These are phyloP conservation scores for Polylopha cassiicola DNA, from an alignment of 2,888 invertebrate species.

Conservation along the genomic window DNA sequence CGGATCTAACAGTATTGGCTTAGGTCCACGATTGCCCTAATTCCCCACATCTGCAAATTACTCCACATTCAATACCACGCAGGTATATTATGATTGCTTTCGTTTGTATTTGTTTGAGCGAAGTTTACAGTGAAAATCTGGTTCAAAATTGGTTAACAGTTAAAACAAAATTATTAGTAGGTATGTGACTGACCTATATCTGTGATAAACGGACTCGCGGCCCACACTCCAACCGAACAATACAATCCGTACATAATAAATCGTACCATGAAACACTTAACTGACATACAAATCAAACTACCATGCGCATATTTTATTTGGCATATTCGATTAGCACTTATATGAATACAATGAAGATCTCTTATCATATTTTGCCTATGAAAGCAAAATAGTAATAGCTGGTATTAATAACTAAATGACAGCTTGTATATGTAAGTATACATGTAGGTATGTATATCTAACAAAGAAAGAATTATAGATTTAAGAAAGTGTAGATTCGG, in stretches of 20 bases:
- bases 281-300: slow-evolving; percentile 38
- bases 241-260: slow-evolving; percentile 41
- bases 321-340: slow-evolving; percentile 47
- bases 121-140: slow-evolving; percentile 2
- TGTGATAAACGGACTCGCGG: slow-evolving; percentile 22
- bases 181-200: slow-evolving; percentile 30
- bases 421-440: too few species aligned
- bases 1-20: slow-evolving; percentile 53
- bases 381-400: slow-evolving; percentile 27
- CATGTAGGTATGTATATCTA: too few species aligned
- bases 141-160: too few species aligned
- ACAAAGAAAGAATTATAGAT: too few species aligned
- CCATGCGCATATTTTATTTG: slow-evolving; percentile 39
- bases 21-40: slow-evolving; percentile 58
- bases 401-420: too few species aligned
- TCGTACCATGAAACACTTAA: slow-evolving; percentile 37
- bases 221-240: slow-evolving; percentile 54
- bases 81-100: slow-evolving; percentile 47
- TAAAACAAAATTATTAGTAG: slow-evolving; percentile 2
- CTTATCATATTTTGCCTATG: slow-evolving; percentile 38
- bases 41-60: slow-evolving; percentile 64
- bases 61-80: slow-evolving; percentile 47
- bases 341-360: slow-evolving; percentile 60
- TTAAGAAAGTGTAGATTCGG: too few species aligned
- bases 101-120: slow-evolving; percentile 27